phyloP scores from a whole-genome alignment of 2,888 invertebrate species.

The Tenodera sinensis region DNA sequence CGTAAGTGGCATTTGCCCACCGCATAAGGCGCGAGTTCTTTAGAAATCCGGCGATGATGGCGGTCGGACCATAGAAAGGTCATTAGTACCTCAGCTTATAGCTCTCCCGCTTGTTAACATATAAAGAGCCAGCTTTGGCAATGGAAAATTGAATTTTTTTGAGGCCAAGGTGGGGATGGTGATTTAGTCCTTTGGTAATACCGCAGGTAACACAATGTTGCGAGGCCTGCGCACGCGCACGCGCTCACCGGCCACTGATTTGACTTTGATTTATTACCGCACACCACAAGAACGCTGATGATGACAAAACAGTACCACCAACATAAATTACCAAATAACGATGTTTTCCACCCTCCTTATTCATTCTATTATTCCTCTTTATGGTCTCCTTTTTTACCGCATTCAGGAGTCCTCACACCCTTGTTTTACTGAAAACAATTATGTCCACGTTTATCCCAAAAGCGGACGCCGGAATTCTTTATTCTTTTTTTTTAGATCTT shows the following conservation, averaged over 20 bases:
- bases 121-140: neutral
- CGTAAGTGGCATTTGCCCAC: neutral
- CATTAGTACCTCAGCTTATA: neutral
- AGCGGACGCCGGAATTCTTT: neutral
- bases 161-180: neutral
- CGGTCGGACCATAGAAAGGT: neutral
- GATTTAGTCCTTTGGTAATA: neutral
- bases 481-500: neutral
- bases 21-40: neutral
- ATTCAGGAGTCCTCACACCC: neutral
- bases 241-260: neutral
- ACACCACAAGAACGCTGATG: neutral
- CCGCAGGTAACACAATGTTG: neutral
- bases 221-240: neutral
- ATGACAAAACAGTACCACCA: neutral
- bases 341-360: neutral
- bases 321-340: neutral
- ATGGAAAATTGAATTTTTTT: neutral
- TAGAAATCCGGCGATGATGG: neutral
- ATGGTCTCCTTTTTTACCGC: neutral
- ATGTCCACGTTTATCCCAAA: neutral
- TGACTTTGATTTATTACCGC: neutral
- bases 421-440: neutral
- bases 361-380: neutral
- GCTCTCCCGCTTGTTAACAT: neutral